Base-by-base conservation (phyloP, 1,140 invertebrate species). In the Rhyacophila brunnea region DNA sequence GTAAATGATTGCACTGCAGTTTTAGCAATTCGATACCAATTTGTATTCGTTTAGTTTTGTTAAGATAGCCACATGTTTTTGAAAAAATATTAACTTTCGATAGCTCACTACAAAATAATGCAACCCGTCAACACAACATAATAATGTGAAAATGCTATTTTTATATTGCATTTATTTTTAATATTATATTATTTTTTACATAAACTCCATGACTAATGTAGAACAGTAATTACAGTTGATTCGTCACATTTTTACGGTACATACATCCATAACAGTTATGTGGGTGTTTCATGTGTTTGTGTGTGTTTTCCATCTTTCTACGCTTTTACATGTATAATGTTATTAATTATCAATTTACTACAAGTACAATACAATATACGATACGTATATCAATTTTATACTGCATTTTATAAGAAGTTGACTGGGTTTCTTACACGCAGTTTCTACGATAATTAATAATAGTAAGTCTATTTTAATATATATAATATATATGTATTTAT, bases 351-450 rank as follows among this genome's bases (percentile, higher is more conserved):
- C 51, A 58, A 52, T 58, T 53, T 59, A 63, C 61, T 63, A 63
- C 61, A 55, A 59, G 48, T 49, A 51, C 42, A 48, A 59, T 63
- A 63, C 61, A 55, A 63, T 63, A 63, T 63, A 63, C 61, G 61
- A 63, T 63, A 59, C 61, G 61, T 63, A 63, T 56, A 59, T 63
- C 23, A 42, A 46, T 48, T 48, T 55, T 60, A 54, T 60, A 55
- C 58, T 60, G 58, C 58, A 32, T 40, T 19, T 44, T 14, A 17
- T 50, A 20, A 46, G 50, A 60, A 56, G 51, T 54, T 34, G 43
- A 44, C 43, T 45, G 18, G 36, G 44, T 40, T 47, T 42, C 50
- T 36, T 34, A 23, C 6, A 32, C 40, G 58, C 58, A 60, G 58
- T 60, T 17, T 49, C 50, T 60, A 60, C 44, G 45, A 11, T 23